Evolutionary conservation across 2,113 vertebrate species (phyloP), one percentile per base, ranked within the genome.

Genomic region (Trichomycterus rosablanca): DNA sequence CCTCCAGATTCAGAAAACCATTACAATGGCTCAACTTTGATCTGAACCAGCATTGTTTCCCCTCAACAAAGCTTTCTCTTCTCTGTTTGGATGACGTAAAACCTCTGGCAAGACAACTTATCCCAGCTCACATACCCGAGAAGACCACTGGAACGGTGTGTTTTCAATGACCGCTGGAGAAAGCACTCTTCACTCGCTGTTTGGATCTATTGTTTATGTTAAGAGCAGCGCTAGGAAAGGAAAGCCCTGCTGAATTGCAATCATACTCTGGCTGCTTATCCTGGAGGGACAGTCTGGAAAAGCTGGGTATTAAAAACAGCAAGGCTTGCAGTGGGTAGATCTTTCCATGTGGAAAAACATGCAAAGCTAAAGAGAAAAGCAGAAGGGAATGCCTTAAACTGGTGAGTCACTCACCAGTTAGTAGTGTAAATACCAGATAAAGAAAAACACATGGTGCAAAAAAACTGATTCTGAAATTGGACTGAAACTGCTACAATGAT

Each of bases 331-430:
- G n/a, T 67, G 55, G 46, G 65, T 75, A 66, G 67, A 68, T 77
- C 73, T 75, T 75, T 76, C 59, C 45, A 26, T 55, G 51, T 70
- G 61, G 68, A 75, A 79, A 74, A 77, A 73, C 55, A 69, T 57
- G 55, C 8, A 45, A 67, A 53, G n/a, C n/a, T n/a, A n/a, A n/a
- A n/a, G n/a, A n/a, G n/a, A n/a, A n/a, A n/a, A n/a, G n/a, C n/a
- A n/a, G n/a, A n/a, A n/a, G n/a, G n/a, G n/a, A n/a, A n/a, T n/a
- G n/a, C n/a, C n/a, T n/a, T n/a, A n/a, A n/a, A n/a, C n/a, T n/a
- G n/a, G n/a, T n/a, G n/a, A n/a, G n/a, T n/a, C n/a, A n/a, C n/a
- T n/a, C n/a, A n/a, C n/a, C n/a, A n/a, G n/a, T n/a, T n/a, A n/a
- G n/a, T n/a, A n/a, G n/a, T n/a, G n/a, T n/a, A n/a, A n/a, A n/a